A percentile compares a stretch with the other conserved stretches of the same genome.
phyloP scores from a whole-genome alignment of 1,140 invertebrate species.

The Trichonephila clavata region DNA sequence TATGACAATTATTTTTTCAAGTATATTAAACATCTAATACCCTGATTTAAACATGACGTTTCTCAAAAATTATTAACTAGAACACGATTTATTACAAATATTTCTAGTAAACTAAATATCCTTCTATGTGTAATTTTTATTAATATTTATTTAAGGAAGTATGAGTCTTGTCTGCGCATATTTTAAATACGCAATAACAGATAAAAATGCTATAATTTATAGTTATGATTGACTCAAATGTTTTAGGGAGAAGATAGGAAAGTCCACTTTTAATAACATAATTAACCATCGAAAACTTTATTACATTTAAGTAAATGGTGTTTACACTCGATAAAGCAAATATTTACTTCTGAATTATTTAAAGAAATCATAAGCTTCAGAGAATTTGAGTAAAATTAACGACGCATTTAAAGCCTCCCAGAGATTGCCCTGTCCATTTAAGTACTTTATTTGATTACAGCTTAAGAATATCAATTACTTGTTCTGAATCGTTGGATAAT shows the following conservation, averaged over 20 bases:
- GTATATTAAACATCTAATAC: too few relatives aligned
- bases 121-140: too few relatives aligned
- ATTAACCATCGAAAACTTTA: constrained; percentile 22
- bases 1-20: too few relatives aligned
- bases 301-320: constrained; percentile 30
- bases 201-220: not conserved
- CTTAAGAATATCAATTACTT: constrained; percentile 43
- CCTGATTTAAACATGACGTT: too few relatives aligned
- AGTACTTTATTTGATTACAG: constrained; percentile 41
- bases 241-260: not conserved
- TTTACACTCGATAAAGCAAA: constrained; percentile 54
- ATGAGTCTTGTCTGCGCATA: not conserved
- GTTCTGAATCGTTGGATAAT: not conserved
- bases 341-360: constrained; percentile 13
- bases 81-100: too few relatives aligned
- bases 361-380: constrained; percentile 18
- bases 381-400: constrained; percentile 39
- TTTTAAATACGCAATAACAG: not conserved
- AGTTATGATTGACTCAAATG: not conserved
- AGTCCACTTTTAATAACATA: constrained; percentile 13
- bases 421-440: constrained; percentile 6
- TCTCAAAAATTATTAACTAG: too few relatives aligned
- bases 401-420: not conserved
- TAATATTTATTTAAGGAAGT: not conserved
- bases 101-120: too few relatives aligned